A percentile compares a stretch with the other conserved stretches of the same genome.
Conservation (phyloP, 2,888 invertebrate genomes). For the Oscheius myriophilus region DNA sequence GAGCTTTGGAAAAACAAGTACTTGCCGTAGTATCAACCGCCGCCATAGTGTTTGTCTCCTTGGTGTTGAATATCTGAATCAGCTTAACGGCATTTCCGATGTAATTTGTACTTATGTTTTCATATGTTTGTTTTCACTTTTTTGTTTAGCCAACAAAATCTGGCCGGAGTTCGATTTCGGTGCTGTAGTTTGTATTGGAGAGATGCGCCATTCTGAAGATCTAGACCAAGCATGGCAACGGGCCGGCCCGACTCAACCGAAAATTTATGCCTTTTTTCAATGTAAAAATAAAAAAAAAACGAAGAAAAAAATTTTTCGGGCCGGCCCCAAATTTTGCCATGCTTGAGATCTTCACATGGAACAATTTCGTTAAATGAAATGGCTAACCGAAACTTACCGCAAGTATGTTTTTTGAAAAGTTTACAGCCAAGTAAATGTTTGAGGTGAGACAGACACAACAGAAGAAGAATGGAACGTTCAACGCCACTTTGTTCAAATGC, state of each 20-base stretch:
- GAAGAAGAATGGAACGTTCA: background rate
- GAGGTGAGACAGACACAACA: conserved; percentile 8
- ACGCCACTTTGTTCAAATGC: conserved; percentile 5
- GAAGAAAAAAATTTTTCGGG: no score
- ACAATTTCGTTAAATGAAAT: no score
- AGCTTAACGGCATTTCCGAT: no score
- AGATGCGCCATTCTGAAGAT: no score
- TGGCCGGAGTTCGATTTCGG: conserved; percentile 24
- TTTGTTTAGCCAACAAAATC: conserved; percentile 22
- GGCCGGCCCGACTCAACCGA: no score
- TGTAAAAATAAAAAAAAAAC: no score
- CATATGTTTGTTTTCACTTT: background rate
- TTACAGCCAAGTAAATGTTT: conserved; percentile 9
- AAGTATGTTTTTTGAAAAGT: no score
- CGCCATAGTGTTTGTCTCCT: conserved; percentile 16
- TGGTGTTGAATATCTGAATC: conserved; percentile 10
- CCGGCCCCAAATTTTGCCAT: no score
- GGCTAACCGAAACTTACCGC: no score
- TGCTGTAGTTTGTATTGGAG: conserved; percentile 14
- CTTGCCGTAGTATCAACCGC: background rate
- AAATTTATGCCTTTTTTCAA: no score
- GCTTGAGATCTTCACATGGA: no score
- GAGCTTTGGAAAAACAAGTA: background rate
- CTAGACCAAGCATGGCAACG: no score
- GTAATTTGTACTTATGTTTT: background rate